These are phyloP conservation scores for Stegodyphus mimosarum DNA, from an alignment of 1,140 invertebrate genomes.

Conservation along the genomic window DNA sequence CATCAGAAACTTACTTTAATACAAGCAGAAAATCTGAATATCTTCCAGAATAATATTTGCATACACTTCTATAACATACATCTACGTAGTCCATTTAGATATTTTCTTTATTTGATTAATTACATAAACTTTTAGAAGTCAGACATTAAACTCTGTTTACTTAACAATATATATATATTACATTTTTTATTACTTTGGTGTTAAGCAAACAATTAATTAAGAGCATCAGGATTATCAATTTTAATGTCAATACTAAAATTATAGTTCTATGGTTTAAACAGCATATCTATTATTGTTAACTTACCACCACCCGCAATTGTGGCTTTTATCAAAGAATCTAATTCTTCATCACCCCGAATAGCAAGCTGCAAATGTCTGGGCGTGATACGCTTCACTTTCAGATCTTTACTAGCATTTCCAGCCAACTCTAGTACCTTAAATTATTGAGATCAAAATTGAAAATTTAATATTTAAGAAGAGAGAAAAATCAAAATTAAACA, in stretches of 20 bases:
- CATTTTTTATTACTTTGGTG: background rate
- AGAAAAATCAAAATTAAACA: background rate
- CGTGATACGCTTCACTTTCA: conserved; percentile 99
- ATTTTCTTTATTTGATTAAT: too few species aligned
- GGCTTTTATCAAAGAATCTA: too few species aligned
- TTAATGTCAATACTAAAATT: background rate
- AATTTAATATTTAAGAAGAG: background rate
- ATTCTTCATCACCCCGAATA: conserved; percentile 98
- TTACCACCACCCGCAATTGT: conserved; percentile 97
- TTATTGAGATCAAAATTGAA: background rate
- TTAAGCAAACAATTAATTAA: background rate
- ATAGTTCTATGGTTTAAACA: background rate
- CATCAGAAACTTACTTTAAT: too few species aligned
- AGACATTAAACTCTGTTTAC: too few species aligned
- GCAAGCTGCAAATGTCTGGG: conserved; percentile 98
- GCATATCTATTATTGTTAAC: background rate
- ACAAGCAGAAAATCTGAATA: too few species aligned
- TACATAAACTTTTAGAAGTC: too few species aligned
- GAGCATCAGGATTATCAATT: background rate
- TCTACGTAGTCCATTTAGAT: too few species aligned
- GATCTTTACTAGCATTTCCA: conserved; percentile 98
- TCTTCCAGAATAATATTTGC: too few species aligned
- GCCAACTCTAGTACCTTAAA: conserved; percentile 73
- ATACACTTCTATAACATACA: too few species aligned
- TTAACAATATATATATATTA: background rate